These are phyloP conservation scores for Spodoptera picta DNA, from an alignment of 2,888 invertebrate genomes.

Conservation along the genomic window DNA sequence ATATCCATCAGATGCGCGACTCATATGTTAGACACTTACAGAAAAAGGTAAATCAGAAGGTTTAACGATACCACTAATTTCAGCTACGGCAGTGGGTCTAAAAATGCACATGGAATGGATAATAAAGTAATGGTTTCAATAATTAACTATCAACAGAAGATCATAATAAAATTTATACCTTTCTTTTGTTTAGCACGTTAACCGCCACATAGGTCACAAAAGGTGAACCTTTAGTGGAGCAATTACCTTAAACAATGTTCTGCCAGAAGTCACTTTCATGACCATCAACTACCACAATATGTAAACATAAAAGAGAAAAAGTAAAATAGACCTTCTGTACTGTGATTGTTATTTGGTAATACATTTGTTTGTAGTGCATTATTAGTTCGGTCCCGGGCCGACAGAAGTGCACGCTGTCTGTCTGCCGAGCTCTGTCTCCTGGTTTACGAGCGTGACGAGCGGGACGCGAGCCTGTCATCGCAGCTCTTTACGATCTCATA, in stretches of 20 bases:
- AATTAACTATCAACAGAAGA: no score
- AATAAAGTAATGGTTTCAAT: no score
- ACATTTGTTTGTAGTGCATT: constrained; percentile 22
- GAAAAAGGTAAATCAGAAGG: not conserved
- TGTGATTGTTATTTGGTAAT: not conserved
- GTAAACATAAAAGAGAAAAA: not conserved
- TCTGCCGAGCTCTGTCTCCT: constrained; percentile 31
- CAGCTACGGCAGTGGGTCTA: not conserved
- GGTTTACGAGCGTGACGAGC: constrained; percentile 43
- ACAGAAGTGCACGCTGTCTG: constrained; percentile 32
- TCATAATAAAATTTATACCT: no score
- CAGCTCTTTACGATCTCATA: constrained; percentile 43
- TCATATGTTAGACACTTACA: constrained; percentile 4
- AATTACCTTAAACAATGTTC: no score
- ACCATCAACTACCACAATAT: no score
- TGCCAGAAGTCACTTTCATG: no score
- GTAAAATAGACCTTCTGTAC: not conserved
- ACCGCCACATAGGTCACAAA: no score
- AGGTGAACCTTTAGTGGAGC: no score
- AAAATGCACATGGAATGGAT: no score
- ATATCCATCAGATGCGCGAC: constrained; percentile 41
- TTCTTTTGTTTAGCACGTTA: no score
- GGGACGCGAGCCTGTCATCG: constrained; percentile 34
- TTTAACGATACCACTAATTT: constrained; percentile 12
- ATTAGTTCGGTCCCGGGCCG: constrained; percentile 29